Base-by-base conservation (phyloP, 2,888 invertebrate species). In the Notocelia uddmanniana region DNA sequence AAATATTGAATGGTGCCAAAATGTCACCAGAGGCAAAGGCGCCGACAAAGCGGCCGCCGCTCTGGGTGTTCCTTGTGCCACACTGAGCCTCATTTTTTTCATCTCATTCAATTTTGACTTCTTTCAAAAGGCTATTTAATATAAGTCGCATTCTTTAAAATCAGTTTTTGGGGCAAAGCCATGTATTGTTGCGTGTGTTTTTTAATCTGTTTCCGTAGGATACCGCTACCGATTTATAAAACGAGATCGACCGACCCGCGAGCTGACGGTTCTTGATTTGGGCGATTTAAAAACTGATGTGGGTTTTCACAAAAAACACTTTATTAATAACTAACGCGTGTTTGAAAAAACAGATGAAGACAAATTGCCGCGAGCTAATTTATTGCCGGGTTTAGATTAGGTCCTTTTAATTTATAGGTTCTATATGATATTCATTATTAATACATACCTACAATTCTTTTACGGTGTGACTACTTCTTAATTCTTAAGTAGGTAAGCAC, bases 1-100 rank as follows among this genome's bases (percentile, higher is more conserved):
- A 92, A 91, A 90, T 91, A 92, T 91, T 93, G 93, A 91, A 93
- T 93, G 89, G 93, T 93, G 93, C 89, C 93, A 93, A 93, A 93
- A 92, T 93, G 93, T 93, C 93, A 93, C 90, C 85, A 87, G 86
- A 82, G 80, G 88, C 88, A 93, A 93, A 93, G 91, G 81, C 34
- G 83, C 93, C 93, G 93, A 90, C 93, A 92, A 92, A 91, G 87
- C 79, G 45, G 77, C 92, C 92, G 92, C 91, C 93, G 75, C 89
- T 73, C 87, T 93, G 93, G 93, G 93, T 93, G 93, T 92, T 93
- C 92, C 85, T 88, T 88, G 87, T 86, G 81, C 86, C 87, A 88
- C 85, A 83, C 86, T 86, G 91, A 91, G 90, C 91, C 93, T 87
- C 78, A 91, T 92, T 93, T 93, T 93, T 93, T 93, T 91, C 90